Conservation (phyloP, 2,888 invertebrate genomes). For the Drosophila leonis region DNA sequence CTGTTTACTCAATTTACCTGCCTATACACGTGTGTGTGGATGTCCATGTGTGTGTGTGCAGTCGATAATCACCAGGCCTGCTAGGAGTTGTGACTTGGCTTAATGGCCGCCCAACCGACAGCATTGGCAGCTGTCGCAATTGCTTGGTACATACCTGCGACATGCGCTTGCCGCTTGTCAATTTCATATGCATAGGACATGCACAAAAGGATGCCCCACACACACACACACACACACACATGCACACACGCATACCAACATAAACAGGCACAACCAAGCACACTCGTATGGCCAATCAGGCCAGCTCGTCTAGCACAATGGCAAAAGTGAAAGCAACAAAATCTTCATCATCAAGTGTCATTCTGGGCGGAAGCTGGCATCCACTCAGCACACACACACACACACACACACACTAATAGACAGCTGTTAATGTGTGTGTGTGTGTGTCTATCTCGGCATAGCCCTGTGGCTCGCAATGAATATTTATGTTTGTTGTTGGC, state of each 20-base stretch:
- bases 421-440: conserved; percentile 46
- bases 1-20: conserved; percentile 56
- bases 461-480: conserved; percentile 61
- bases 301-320: conserved; percentile 46
- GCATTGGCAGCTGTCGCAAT: conserved; percentile 38
- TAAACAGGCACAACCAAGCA: conserved; percentile 9
- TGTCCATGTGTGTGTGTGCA: conserved; percentile 26
- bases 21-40: conserved; percentile 7
- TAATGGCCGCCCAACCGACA: conserved; percentile 44
- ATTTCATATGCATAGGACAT: conserved; percentile 36
- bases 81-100: conserved; percentile 23
- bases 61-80: conserved; percentile 65
- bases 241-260: neutral
- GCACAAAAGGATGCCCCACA: conserved; percentile 20
- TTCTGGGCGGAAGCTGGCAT: conserved; percentile 77
- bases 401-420: conserved; percentile 29
- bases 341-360: conserved; percentile 81
- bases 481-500: conserved; percentile 72
- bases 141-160: conserved; percentile 14
- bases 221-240: neutral
- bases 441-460: conserved; percentile 29
- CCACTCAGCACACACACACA: conserved; percentile 38
- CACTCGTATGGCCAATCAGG: conserved; percentile 50
- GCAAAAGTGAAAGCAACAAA: conserved; percentile 82
- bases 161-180: conserved; percentile 37